Evolutionary conservation across 2,797 vertebrate genomes (phyloP).

Genomic region (Austrolebias charrua): DNA sequence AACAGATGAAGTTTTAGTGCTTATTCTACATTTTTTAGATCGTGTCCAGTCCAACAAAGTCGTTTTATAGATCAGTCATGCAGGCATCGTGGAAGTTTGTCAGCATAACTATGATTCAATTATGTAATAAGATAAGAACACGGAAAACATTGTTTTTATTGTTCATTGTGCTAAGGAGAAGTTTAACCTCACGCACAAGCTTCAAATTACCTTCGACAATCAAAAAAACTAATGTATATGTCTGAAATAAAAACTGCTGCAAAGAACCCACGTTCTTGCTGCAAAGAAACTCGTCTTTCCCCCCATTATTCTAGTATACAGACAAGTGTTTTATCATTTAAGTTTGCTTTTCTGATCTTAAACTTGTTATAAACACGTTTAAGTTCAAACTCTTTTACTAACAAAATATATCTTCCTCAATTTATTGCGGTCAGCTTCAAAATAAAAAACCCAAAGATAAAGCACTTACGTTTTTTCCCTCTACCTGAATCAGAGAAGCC

Average conservation of each 20-base stretch:
- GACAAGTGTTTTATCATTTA: too few relatives aligned
- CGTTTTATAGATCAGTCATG: constrained; percentile 1
- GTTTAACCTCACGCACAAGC: constrained; percentile 9
- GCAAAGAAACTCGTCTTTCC: too few relatives aligned
- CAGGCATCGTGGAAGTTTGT: constrained; percentile 39
- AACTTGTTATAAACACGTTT: too few relatives aligned
- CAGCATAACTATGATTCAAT: constrained; percentile 70
- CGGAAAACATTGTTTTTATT: constrained; percentile 17
- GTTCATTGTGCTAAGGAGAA: constrained; percentile 3
- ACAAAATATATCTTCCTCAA: not conserved
- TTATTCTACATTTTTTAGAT: too few relatives aligned
- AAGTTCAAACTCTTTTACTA: too few relatives aligned
- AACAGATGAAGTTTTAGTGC: not conserved
- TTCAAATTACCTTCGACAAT: not conserved
- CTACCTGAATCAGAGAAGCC: not conserved
- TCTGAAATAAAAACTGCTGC: too few relatives aligned
- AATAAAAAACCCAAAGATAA: not conserved
- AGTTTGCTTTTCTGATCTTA: too few relatives aligned
- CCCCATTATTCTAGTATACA: too few relatives aligned
- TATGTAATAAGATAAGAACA: constrained; percentile 56
- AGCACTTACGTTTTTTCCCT: constrained; percentile 4
- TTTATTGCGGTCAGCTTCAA: not conserved
- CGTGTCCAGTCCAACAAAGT: not conserved
- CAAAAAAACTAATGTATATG: too few relatives aligned
- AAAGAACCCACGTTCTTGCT: not conserved